Base-by-base conservation (phyloP, 2,888 invertebrate species). In the Colostygia pectinataria region DNA sequence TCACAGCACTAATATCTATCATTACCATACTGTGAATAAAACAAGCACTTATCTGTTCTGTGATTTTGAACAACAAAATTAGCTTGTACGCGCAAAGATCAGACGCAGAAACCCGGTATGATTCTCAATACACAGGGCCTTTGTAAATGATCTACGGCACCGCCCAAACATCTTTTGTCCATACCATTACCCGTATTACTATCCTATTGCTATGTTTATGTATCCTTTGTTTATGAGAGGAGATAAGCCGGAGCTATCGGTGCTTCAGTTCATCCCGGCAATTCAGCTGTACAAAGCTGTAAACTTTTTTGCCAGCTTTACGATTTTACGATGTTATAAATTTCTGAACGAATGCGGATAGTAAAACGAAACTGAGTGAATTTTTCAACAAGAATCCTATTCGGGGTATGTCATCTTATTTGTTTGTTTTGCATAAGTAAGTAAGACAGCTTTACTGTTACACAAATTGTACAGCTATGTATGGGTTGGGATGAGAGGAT, bases 251-350 rank as follows among this genome's bases (percentile, higher is more conserved):
- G 59, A 59, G 68, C 65, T 74, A 77, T 77, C 68, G 69, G 56
- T 62, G 63, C 65, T 68, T 68, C 61, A 60, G 68, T 70, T 79
- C 80, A 79, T 76, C 76, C 73, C 75, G 57, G 61, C 74, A 65
- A 72, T 79, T 74, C 76, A 70, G 71, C 70, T 67, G 71, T 66
- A 68, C 69, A 64, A 53, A 71, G 78, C 65, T 73, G 78, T 84
- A 82, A 83, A 73, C 80, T 83, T 85, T 84, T 82, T 80, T 73
- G 73, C 64, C 68, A 57, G 65, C 74, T 78, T 79, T 73, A 76
- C 80, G 80, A 83, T 85, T n/a, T 83, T 82, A 86, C 77, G 66
- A 70, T 68, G 76, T 70, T 81, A 78, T 86, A 87, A 85, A 87
- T 84, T 46, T 84, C 76, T 69, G 77, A 75, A 82, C 75, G 83